Evolutionary conservation across 1,140 invertebrate genomes (phyloP).

Genomic region (Drosophila miranda): DNA sequence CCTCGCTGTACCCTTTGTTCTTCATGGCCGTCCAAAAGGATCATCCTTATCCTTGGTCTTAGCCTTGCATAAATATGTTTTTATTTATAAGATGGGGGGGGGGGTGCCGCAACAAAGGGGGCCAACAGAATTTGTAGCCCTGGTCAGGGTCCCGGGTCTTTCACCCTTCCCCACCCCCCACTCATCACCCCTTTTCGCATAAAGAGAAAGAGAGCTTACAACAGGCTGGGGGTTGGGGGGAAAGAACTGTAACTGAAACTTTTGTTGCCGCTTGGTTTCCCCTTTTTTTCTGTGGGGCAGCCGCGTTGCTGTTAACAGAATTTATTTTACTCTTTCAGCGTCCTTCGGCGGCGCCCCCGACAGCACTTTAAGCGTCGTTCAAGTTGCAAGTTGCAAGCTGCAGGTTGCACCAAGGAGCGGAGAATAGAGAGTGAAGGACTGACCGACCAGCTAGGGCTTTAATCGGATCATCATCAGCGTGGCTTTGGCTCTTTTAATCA

Average conservation of each 20-base stretch:
- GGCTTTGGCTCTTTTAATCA: neutral
- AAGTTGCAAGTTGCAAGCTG: slow-evolving; percentile 11
- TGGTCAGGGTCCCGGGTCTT: slow-evolving; percentile 34
- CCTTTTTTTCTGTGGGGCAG: slow-evolving; percentile 41
- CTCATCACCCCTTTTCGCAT: slow-evolving; percentile 5
- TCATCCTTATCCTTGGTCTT: slow-evolving; percentile 75
- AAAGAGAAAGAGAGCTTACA: slow-evolving; percentile 31
- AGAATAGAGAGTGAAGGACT: slow-evolving; percentile 31
- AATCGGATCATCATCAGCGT: slow-evolving; percentile 51
- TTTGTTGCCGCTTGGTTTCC: slow-evolving; percentile 66
- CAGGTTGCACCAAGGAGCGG: slow-evolving; percentile 4
- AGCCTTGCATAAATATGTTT: slow-evolving; percentile 76
- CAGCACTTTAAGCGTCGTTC: neutral
- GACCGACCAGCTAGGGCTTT: slow-evolving; percentile 50
- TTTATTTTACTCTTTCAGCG: slow-evolving; percentile 43
- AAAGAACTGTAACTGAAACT: slow-evolving; percentile 55
- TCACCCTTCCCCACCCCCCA: neutral
- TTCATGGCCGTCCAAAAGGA: slow-evolving; percentile 29
- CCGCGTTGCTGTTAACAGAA: slow-evolving; percentile 40
- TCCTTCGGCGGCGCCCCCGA: neutral
- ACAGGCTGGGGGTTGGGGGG: neutral
- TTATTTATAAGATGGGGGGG: slow-evolving; percentile 72
- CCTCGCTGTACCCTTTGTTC: slow-evolving; percentile 27
- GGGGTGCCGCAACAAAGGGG: slow-evolving; percentile 23
- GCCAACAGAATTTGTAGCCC: slow-evolving; percentile 68